Evolutionary conservation across 2,797 vertebrate genomes (phyloP), one percentile per base, ranked within the genome.

Genomic region (Natrix natrix): DNA sequence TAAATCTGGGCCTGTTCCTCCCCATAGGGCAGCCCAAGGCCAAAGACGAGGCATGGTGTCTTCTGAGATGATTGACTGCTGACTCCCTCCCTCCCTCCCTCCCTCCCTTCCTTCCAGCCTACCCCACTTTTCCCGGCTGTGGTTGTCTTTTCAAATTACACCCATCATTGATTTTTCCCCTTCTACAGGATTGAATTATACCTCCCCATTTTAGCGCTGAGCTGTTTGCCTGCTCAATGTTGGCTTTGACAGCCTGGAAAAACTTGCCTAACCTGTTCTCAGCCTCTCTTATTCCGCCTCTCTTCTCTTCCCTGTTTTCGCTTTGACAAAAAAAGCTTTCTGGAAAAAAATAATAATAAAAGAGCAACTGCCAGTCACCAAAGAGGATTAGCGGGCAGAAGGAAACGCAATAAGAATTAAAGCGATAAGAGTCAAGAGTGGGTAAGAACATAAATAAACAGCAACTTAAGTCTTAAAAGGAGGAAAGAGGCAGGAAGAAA

Each of bases 51-150:
- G 3, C 5, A 16, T 6, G 0, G 7, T 3, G 22, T 0, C 48
- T 55, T n/a, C 86, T 57, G 55, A 87, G 17, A 22, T 7, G 5
- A 11, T 87, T n/a, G n/a, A 14, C 16, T 87, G 3, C 14, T 52
- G n/a, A 8, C 1, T n/a, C 61, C 26, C 26, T 63, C 59, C 5
- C 7, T 66, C 1, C 13, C 4, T 28, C 20, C 14, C 37, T 69
- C 4, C 52, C 2, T 13, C 24, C n/a, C 22, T 48, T 8, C 52
- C 5, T 13, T 32, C n/a, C n/a, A 37, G 16, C 12, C 7, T 17
- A 0, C 0, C 0, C 0, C 37, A 20, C 12, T 61, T 0, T 16
- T 1, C 16, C 24, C 37, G 12, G 0, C 1, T 0, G 0, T 0
- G 0, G 8, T 0, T 13, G 3, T 8, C 0, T 0, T 32, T 8